Evolutionary conservation across 2,888 invertebrate genomes (phyloP), one percentile per base, ranked within the genome.

Genomic region (Orchestes rusci): DNA sequence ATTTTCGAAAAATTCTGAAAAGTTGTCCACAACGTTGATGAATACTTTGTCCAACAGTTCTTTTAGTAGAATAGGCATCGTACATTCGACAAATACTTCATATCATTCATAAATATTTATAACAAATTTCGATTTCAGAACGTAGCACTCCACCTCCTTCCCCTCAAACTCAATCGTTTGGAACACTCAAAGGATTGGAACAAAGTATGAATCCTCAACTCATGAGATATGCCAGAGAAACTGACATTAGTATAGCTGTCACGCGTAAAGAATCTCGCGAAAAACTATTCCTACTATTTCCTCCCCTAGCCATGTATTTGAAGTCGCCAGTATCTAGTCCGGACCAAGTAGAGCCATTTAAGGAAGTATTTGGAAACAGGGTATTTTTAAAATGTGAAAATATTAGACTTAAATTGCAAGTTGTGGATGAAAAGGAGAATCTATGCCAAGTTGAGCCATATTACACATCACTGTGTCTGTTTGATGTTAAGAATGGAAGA

Each of bases 141-240:
- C 66, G 68, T 32, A 69, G 65, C 47, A 71, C 79, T 29, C 76
- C 76, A 29, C 74, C 76, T 1, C 71, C 75, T 3, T 79, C 80
- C 29, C 79, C 79, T 43, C 76, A 72, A 52, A 68, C 70, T n/a
- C 70, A 78, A 18, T 75, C 79, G 3, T 89, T 84, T 65, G 90
- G 90, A 3, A 91, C 91, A 0, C 70, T 91, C 1, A 88, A 89
- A 63, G 89, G 90, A 1, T 71, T 91, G 32, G 92, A 93, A 60
- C 89, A 91, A 64, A 90, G 89, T 59, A 86, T 92, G 81, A 92
- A 92, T 70, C 92, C 93, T 1, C 87, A 91, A 57, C 71, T 93
- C 40, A 87, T 89, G 65, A 83, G 86, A 65, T 94, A 93, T 66
- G 86, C 91, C 0, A 76, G 90, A 23, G 93, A 94, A 72, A 92